A percentile compares a stretch with the other conserved stretches of the same genome.
phyloP scores from a whole-genome alignment of 2,888 invertebrate species.

The Caenorhabditis afra region DNA sequence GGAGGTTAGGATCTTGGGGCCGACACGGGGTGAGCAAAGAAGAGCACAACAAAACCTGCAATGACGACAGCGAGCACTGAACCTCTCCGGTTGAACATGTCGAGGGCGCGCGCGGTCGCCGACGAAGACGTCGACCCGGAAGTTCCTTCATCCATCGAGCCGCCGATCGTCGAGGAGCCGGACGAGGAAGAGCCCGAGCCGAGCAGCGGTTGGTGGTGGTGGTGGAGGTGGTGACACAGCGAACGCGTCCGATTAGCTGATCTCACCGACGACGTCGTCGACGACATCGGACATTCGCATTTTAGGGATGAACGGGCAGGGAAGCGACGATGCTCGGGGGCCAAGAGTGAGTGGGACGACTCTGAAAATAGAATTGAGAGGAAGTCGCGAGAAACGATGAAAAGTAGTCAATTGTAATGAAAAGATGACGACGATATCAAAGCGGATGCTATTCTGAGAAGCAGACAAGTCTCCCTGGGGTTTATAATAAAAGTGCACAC shows the following conservation, averaged over 20 bases:
- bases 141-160: slow-evolving; percentile 35
- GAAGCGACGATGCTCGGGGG: slow-evolving; percentile 36
- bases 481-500: not conserved
- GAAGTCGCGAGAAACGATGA: slow-evolving; percentile 1
- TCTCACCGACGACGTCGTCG: slow-evolving; percentile 59
- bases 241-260: slow-evolving; percentile 62
- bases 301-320: slow-evolving; percentile 15
- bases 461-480: not conserved
- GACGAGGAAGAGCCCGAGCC: slow-evolving; percentile 15
- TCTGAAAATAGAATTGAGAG: slow-evolving; percentile 19
- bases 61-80: slow-evolving; percentile 74
- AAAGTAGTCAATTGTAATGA: slow-evolving; percentile 2
- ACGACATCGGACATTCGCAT: slow-evolving; percentile 57
- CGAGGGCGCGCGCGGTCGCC: slow-evolving; percentile 68
- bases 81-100: slow-evolving; percentile 74
- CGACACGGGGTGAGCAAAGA: slow-evolving; percentile 48
- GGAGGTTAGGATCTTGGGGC: slow-evolving; percentile 30
- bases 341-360: slow-evolving; percentile 43
- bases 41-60: slow-evolving; percentile 67
- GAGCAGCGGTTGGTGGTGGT: slow-evolving; percentile 44
- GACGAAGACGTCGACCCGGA: slow-evolving; percentile 54
- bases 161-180: slow-evolving; percentile 37
- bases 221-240: slow-evolving; percentile 50
- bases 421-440: not conserved
- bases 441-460: not conserved